phyloP scores from a whole-genome alignment of 1,140 invertebrate species.

The Trichonephila clavata region DNA sequence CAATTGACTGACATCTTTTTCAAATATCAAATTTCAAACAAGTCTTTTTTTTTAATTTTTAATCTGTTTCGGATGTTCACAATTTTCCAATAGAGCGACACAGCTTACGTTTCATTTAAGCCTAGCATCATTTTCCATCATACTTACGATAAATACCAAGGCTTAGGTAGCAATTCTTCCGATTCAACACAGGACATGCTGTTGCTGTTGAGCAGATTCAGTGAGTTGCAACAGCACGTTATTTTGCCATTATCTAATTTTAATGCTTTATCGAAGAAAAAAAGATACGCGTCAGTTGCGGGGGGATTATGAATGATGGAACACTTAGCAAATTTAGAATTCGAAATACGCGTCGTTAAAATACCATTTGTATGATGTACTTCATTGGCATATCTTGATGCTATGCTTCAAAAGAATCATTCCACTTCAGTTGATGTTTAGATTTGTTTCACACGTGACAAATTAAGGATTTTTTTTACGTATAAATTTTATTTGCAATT shows the following conservation, averaged over 20 bases:
- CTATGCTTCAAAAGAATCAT: neutral
- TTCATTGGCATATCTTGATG: neutral
- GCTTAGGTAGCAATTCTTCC: conserved; percentile 4
- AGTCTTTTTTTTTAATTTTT: too few relatives aligned
- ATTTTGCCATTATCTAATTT: conserved; percentile 24
- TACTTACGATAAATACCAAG: neutral
- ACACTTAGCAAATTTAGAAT: conserved; percentile 6
- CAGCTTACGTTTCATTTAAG: neutral
- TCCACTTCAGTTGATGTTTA: neutral
- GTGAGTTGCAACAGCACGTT: conserved; percentile 29
- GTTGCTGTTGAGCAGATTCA: neutral
- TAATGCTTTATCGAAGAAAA: conserved; percentile 22
- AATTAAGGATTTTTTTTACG: too few relatives aligned
- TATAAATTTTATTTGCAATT: too few relatives aligned
- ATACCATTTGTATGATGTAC: neutral
- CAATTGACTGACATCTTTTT: too few relatives aligned
- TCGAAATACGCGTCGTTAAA: conserved; percentile 10
- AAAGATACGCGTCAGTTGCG: neutral
- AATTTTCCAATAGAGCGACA: neutral
- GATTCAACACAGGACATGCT: neutral
- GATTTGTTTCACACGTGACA: too few relatives aligned
- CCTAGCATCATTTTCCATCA: neutral
- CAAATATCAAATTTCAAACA: too few relatives aligned
- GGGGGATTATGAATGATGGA: conserved; percentile 20
- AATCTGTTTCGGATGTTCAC: too few relatives aligned